Percentiles rank a stretch among this genome's conserved stretches.
Conservation (phyloP, 1,140 invertebrate genomes). For the Calephelis nemesis region DNA sequence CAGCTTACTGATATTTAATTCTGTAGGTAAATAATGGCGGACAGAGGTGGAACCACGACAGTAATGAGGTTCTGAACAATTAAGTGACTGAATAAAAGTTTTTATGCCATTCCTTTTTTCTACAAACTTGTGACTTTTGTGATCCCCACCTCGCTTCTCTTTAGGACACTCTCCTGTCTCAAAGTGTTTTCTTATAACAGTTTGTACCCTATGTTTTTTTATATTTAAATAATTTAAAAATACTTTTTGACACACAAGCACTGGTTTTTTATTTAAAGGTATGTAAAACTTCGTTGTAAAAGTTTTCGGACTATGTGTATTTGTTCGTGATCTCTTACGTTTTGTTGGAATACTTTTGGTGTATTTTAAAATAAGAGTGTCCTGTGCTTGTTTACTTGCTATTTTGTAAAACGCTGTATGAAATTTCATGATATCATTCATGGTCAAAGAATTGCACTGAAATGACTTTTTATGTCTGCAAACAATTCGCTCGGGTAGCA, state of each 20-base stretch:
- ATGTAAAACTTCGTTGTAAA: conserved; percentile 8
- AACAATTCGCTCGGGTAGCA: not conserved
- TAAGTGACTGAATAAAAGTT: conserved; percentile 13
- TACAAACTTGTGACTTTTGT: conserved; percentile 14
- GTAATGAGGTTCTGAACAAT: conserved; percentile 7
- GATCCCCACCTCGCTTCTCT: not conserved
- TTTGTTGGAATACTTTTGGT: conserved; percentile 15
- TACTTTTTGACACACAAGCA: not conserved
- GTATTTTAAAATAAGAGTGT: not conserved
- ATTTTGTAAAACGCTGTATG: conserved; percentile 7
- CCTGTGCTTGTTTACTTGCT: not conserved
- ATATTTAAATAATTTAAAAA: not conserved
- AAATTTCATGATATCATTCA: conserved; percentile 8
- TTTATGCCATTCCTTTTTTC: conserved; percentile 8
- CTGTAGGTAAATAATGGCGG: not conserved
- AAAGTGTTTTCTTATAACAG: not conserved
- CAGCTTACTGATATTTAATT: not conserved
- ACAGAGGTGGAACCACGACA: conserved; percentile 1
- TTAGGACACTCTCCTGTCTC: conserved; percentile 1
- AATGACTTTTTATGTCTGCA: conserved; percentile 1
- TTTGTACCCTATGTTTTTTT: not conserved
- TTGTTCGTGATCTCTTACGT: conserved; percentile 14
- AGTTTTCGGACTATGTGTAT: conserved; percentile 1
- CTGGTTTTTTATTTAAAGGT: not conserved
- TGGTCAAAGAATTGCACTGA: conserved; percentile 2